Percentiles rank a stretch among this genome's conserved stretches.
Conservation (phyloP, 2,797 vertebrate species). For the Coregonus sp. region DNA sequence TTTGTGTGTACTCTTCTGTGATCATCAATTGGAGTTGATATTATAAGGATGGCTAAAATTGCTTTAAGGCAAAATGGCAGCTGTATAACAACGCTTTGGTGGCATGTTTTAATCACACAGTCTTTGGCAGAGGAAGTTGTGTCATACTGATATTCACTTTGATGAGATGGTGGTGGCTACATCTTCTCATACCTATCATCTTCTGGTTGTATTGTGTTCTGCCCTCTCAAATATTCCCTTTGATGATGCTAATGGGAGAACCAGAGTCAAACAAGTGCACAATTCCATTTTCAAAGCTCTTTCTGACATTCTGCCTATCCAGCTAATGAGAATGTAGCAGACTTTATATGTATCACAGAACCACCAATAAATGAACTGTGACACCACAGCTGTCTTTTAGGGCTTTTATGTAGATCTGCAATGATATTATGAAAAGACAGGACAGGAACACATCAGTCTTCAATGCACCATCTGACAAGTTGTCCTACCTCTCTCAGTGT, state of each 20-base stretch:
- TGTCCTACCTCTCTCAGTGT: too few relatives aligned
- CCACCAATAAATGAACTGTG: too few relatives aligned
- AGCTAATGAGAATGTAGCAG: slow-evolving; percentile 29
- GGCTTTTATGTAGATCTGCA: too few relatives aligned
- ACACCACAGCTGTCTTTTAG: too few relatives aligned
- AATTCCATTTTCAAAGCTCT: slow-evolving; percentile 12
- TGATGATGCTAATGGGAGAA: slow-evolving; percentile 33
- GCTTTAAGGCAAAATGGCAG: neutral
- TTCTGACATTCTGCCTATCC: slow-evolving; percentile 28
- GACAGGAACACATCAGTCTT: too few relatives aligned
- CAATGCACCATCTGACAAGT: too few relatives aligned
- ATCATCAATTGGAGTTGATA: neutral
- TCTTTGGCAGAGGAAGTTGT: neutral
- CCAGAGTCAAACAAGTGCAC: slow-evolving; percentile 14
- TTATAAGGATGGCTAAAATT: neutral
- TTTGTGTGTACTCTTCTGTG: neutral
- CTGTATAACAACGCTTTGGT: neutral
- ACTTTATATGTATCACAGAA: too few relatives aligned
- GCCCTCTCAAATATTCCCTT: slow-evolving; percentile 36
- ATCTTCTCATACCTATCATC: slow-evolving; percentile 14
- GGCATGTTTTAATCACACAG: neutral
- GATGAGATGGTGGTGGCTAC: slow-evolving; percentile 6
- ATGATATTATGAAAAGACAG: too few relatives aligned
- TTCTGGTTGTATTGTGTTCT: slow-evolving; percentile 22
- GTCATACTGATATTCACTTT: slow-evolving; percentile 10